These are phyloP conservation scores for Limnothrissa miodon DNA, from an alignment of 2,113 vertebrate genomes.

Conservation along the genomic window DNA sequence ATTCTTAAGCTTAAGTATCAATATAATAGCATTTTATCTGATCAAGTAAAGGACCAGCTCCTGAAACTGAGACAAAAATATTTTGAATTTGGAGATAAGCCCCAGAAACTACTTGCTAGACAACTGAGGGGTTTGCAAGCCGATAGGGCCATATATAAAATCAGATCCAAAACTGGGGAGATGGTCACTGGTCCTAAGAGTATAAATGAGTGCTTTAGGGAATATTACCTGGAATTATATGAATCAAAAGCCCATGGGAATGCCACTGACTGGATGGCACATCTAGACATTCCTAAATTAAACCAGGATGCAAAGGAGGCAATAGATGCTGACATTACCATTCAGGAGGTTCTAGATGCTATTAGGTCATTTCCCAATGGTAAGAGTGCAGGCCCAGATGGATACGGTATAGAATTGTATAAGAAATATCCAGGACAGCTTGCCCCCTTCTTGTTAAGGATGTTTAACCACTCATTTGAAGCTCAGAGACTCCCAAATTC, in stretches of 20 bases:
- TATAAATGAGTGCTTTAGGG: constrained; percentile 15
- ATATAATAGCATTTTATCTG: too few species aligned
- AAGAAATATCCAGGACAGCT: constrained; percentile 16
- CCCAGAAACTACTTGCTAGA: neutral
- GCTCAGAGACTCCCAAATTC: constrained; percentile 3
- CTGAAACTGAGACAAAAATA: too few species aligned
- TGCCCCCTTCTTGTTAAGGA: neutral
- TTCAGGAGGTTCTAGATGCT: constrained; percentile 18
- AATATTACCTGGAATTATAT: too few species aligned
- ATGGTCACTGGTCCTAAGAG: constrained; percentile 17
- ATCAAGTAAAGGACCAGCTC: too few species aligned
- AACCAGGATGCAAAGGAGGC: neutral
- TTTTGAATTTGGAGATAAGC: too few species aligned
- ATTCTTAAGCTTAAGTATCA: too few species aligned
- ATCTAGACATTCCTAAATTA: constrained; percentile 26
- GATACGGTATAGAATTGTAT: constrained; percentile 24
- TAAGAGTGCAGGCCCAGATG: constrained; percentile 17
- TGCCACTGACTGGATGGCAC: constrained; percentile 24
- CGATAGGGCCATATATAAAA: constrained; percentile 32
- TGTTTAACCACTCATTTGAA: constrained; percentile 23
- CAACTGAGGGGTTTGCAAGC: constrained; percentile 18
- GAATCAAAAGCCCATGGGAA: constrained; percentile 5
- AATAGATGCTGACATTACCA: constrained; percentile 26
- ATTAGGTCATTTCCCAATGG: constrained; percentile 34
- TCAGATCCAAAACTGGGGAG: constrained; percentile 31